A percentile compares a stretch with the other conserved stretches of the same genome.
Conservation (phyloP, 2,797 vertebrate species). For the Glossophaga mutica region DNA sequence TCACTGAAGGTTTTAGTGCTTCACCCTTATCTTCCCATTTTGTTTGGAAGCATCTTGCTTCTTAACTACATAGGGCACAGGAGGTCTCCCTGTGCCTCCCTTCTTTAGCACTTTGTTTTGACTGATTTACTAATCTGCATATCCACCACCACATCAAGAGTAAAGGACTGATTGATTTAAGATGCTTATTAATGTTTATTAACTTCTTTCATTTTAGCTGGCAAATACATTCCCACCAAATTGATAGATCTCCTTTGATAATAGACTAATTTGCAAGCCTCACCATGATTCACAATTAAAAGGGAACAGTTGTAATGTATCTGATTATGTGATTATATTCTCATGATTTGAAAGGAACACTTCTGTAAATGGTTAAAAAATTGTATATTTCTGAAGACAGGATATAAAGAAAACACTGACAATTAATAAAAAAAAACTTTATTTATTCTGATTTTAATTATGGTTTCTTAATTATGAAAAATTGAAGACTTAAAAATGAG, state of each 20-base stretch:
- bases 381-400: conserved; percentile 28
- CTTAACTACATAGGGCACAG: neutral
- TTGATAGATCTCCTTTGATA: conserved; percentile 76
- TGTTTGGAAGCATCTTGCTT: neutral
- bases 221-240: conserved; percentile 74
- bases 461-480: conserved; percentile 24
- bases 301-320: conserved; percentile 51
- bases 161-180: conserved; percentile 61
- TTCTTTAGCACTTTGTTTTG: neutral
- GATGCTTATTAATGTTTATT: conserved; percentile 71
- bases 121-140: conserved; percentile 34
- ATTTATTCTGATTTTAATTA: conserved; percentile 28
- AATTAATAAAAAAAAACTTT: conserved; percentile 8
- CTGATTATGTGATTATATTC: conserved; percentile 46
- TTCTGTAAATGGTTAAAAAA: conserved; percentile 58
- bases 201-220: conserved; percentile 71
- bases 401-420: neutral
- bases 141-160: conserved; percentile 55
- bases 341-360: conserved; percentile 63
- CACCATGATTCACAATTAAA: conserved; percentile 77
- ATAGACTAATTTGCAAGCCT: conserved; percentile 75
- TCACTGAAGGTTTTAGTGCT: neutral
- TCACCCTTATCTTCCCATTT: conserved; percentile 43
- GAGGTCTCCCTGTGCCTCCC: neutral
- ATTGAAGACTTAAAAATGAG: conserved; percentile 16